Percentiles rank a stretch among this genome's conserved stretches.
These are phyloP conservation scores for Cottoperca gobio DNA, from an alignment of 2,797 vertebrate genomes.

Conservation along the genomic window DNA sequence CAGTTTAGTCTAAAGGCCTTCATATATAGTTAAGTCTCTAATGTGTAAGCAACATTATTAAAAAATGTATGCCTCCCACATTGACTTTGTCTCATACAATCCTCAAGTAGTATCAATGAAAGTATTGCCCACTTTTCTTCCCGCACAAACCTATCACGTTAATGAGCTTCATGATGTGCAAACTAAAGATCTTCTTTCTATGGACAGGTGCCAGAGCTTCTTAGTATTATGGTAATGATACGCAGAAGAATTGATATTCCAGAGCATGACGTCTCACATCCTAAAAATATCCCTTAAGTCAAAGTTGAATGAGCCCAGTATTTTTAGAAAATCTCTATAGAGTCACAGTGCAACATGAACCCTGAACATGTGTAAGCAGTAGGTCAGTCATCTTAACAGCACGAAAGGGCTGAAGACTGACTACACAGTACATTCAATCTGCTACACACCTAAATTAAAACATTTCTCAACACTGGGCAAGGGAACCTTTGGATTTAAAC, in stretches of 20 bases:
- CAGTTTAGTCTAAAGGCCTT: not conserved
- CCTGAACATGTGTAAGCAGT: slow-evolving; percentile 72
- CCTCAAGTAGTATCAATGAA: slow-evolving; percentile 1
- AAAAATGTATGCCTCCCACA: slow-evolving; percentile 1
- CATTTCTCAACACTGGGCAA: slow-evolving; percentile 12
- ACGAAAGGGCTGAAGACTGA: slow-evolving; percentile 52
- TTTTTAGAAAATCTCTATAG: slow-evolving; percentile 62
- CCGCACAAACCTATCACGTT: not conserved
- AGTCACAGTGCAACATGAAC: slow-evolving; percentile 78
- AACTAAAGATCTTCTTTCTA: slow-evolving; percentile 25
- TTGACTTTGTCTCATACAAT: slow-evolving; percentile 3
- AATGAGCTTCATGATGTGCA: slow-evolving; percentile 23
- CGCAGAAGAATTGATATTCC: slow-evolving; percentile 16
- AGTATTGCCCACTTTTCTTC: slow-evolving; percentile 5
- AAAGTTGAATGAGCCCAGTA: slow-evolving; percentile 34
- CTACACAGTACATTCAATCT: slow-evolving; percentile 64
- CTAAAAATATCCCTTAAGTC: slow-evolving; percentile 42
- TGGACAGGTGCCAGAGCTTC: slow-evolving; percentile 8
- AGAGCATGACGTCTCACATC: not conserved
- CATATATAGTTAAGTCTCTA: not conserved
- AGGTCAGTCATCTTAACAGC: slow-evolving; percentile 50
- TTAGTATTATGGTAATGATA: slow-evolving; percentile 8
- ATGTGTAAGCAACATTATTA: slow-evolving; percentile 16
- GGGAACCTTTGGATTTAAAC: slow-evolving; percentile 26
- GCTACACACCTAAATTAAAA: slow-evolving; percentile 42